Conservation (phyloP, 1,140 invertebrate genomes). For the Tribolium madens region DNA sequence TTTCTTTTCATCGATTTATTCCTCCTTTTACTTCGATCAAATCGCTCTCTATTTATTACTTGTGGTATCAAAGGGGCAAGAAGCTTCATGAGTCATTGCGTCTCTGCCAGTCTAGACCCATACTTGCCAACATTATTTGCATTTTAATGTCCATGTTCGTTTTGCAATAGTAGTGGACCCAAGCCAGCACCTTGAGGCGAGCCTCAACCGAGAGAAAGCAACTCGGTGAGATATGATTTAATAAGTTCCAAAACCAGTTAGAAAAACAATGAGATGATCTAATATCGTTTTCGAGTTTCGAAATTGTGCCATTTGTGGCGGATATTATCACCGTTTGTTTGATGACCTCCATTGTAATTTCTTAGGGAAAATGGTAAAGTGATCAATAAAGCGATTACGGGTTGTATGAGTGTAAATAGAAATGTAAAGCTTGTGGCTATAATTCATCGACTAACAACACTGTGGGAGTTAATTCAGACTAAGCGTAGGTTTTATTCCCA, state of each 20-base stretch:
- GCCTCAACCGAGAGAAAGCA: neutral
- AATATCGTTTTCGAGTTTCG: neutral
- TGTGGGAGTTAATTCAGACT: slow-evolving; percentile 17
- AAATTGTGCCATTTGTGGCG: too few species aligned
- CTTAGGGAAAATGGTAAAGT: neutral
- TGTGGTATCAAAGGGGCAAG: neutral
- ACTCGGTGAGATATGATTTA: neutral
- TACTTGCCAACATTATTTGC: neutral
- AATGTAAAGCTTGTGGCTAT: slow-evolving; percentile 27
- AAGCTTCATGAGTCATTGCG: neutral
- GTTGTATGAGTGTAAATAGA: slow-evolving; percentile 16
- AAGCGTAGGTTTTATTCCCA: slow-evolving; percentile 3
- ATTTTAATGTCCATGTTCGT: neutral
- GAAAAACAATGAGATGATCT: neutral
- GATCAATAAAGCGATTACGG: slow-evolving; percentile 25
- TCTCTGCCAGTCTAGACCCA: neutral
- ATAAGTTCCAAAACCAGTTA: neutral
- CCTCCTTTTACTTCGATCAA: slow-evolving; percentile 42
- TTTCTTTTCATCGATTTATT: slow-evolving; percentile 28
- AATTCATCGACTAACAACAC: slow-evolving; percentile 31
- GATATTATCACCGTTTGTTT: too few species aligned
- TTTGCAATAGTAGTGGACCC: neutral
- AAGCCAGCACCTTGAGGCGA: neutral
- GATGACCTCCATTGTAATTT: neutral
- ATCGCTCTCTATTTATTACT: slow-evolving; percentile 31